Percentiles rank a stretch among this genome's conserved stretches.
Conservation (phyloP, 2,797 vertebrate genomes). For the Paguma larvata region DNA sequence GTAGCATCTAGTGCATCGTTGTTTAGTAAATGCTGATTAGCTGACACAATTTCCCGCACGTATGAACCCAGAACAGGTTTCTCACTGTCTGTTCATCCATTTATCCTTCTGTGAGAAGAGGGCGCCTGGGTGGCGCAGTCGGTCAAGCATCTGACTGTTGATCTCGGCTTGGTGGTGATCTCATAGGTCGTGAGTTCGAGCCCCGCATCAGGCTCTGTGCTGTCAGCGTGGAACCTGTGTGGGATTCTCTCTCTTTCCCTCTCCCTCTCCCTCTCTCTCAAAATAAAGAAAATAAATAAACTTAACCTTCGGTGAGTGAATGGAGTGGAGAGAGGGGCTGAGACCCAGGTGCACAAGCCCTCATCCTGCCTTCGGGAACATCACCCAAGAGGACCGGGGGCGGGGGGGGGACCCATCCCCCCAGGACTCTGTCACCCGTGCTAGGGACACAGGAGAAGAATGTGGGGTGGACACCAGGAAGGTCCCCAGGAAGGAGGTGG, state of each 20-base stretch:
- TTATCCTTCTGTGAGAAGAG: accelerated
- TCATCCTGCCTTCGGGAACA: accelerated
- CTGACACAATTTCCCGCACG: background rate
- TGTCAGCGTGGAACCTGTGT: no score
- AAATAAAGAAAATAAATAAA: no score
- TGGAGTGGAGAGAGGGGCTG: background rate
- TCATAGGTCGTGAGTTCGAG: no score
- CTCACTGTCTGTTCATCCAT: background rate
- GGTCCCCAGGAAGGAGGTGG: background rate
- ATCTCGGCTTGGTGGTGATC: no score
- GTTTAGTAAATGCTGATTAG: background rate
- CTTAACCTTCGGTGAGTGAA: background rate
- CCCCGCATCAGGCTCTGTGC: no score
- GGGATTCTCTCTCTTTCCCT: no score
- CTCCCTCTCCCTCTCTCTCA: no score
- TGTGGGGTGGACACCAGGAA: background rate
- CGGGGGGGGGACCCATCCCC: accelerated
- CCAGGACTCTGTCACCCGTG: accelerated
- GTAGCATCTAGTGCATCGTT: background rate
- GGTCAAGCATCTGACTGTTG: no score
- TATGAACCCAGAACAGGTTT: background rate
- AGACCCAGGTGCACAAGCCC: accelerated
- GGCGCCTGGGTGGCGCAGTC: no score
- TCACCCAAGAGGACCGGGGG: background rate
- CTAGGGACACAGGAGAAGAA: background rate